Base-by-base conservation (phyloP, 2,888 invertebrate genomes). In the Mesochorus sp. region DNA sequence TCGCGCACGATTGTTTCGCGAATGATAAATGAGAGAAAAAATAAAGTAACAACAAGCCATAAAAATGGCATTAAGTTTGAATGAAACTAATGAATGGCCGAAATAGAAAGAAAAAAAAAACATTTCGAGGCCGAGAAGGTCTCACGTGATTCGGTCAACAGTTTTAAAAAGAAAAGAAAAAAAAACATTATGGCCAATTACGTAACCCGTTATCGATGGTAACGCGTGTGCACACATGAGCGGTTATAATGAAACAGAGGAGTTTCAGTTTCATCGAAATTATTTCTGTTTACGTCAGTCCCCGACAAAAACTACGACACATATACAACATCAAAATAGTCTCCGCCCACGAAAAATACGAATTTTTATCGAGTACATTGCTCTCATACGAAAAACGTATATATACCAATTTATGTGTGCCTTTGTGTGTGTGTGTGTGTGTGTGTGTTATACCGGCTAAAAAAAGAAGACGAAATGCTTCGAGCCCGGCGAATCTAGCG, bases 21-120 rank as follows among this genome's bases (percentile, higher is more conserved):
- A 17, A 31, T 0, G 31, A 31, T 53, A 19, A 1, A 49, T 17
- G 3, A 42, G 0, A 2, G 17, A 2, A 47, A 47, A 19, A 19
- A 6, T 3, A 47, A 19, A 47, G 3, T 19, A 19, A 5, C 19
- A 19, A 47, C 21, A 47, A 2, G 34, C 14, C 24, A 49, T 49
- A 21, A 64, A 49, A 66, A 51, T 66, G 14, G 26, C 51, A 39
- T 34, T 37, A 39, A 2, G 37, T 19, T 53, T n/a, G 42, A 64
- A 67, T 31, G 67, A 44, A 31, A 55, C 42, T 53, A 42, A 19
- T 28, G 67, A 67, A 55, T 42, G 42, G 12, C 19, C 53, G 26
- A 21, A 42, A 53, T 6, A 24, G 19, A 14, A 42, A 28, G 8
- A n/a, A 37, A 39, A 19, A 21, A 14, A 39, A n/a, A n/a, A n/a